Evolutionary conservation across 2,113 vertebrate species (phyloP).

Genomic region (Equus quagga): DNA sequence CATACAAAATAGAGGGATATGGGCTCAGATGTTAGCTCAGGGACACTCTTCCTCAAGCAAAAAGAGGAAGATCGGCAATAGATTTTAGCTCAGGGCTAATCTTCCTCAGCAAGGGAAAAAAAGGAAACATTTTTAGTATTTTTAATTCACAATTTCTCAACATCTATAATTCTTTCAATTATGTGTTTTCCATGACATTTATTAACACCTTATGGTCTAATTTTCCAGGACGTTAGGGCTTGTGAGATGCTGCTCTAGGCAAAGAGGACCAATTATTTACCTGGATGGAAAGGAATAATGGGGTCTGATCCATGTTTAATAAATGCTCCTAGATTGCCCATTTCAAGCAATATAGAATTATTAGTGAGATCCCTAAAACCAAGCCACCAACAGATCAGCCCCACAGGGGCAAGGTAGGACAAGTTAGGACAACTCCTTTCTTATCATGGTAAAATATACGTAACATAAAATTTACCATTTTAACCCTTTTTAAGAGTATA

Average conservation of each 20-base stretch:
- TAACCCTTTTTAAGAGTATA: not conserved
- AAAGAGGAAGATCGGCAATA: too few species aligned
- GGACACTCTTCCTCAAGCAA: too few species aligned
- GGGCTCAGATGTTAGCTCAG: too few species aligned
- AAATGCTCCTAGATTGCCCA: not conserved
- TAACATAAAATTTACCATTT: not conserved
- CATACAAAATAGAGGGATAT: too few species aligned
- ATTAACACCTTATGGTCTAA: not conserved
- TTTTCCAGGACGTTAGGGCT: not conserved
- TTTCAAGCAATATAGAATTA: not conserved
- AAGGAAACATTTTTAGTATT: not conserved
- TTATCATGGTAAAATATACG: not conserved
- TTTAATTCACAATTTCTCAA: constrained; percentile 14
- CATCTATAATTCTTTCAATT: not conserved
- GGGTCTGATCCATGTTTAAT: not conserved
- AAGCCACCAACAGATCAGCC: not conserved
- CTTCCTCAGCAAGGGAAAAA: too few species aligned
- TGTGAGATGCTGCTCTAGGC: not conserved
- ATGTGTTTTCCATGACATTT: not conserved
- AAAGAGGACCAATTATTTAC: not conserved
- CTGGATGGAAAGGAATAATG: not conserved
- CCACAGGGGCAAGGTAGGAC: not conserved
- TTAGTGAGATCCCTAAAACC: not conserved
- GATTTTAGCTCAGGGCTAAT: too few species aligned
- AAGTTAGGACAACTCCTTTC: not conserved